Percentiles rank a stretch among this genome's conserved stretches.
phyloP scores from a whole-genome alignment of 2,888 invertebrate genomes.

The Lampropteryx suffumata region DNA sequence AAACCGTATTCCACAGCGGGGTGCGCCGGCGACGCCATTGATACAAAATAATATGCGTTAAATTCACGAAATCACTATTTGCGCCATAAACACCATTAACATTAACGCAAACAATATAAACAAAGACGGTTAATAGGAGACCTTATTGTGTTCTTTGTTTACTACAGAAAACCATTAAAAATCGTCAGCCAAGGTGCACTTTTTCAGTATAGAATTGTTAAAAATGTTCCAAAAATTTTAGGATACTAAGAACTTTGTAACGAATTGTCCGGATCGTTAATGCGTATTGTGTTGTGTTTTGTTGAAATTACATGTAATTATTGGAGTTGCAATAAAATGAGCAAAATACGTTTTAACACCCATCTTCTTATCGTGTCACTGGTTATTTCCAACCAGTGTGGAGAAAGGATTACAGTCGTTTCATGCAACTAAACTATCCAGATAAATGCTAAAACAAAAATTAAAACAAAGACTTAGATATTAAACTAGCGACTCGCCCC shows the following conservation, averaged over 20 bases:
- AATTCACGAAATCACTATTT: constrained; percentile 69
- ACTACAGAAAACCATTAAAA: constrained; percentile 70
- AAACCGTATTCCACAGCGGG: constrained; percentile 31
- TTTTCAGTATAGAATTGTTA: constrained; percentile 1
- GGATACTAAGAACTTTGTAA: constrained; percentile 55
- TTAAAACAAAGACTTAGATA: no score
- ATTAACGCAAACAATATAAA: constrained; percentile 62
- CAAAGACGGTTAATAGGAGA: constrained; percentile 55
- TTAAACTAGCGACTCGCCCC: no score
- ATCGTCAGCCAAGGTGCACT: constrained; percentile 53
- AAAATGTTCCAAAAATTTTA: not conserved
- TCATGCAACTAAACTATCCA: no score
- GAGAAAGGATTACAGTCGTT: no score
- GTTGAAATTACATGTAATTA: constrained; percentile 40
- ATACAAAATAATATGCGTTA: constrained; percentile 54
- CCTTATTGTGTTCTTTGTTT: constrained; percentile 56
- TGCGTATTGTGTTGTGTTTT: constrained; percentile 40
- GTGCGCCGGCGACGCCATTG: constrained; percentile 9
- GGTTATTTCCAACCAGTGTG: no score
- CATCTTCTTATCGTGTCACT: no score
- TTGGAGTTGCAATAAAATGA: constrained; percentile 25
- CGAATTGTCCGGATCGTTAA: constrained; percentile 39
- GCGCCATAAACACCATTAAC: constrained; percentile 56
- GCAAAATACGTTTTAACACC: no score
- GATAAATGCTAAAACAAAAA: no score